Conservation (phyloP, 2,113 vertebrate species). For the Meleagris gallopavo region DNA sequence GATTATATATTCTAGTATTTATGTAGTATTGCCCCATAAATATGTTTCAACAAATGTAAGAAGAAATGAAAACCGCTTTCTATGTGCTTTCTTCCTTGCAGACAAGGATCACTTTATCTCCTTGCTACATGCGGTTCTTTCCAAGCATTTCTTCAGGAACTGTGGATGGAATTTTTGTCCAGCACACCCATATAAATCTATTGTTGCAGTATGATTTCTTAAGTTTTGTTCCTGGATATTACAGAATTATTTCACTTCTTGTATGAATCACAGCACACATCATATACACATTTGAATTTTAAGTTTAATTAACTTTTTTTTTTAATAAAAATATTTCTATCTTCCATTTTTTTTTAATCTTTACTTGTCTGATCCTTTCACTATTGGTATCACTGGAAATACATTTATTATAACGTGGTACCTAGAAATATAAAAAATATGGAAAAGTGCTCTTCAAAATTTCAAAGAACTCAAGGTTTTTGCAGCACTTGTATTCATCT, state of each 20-base stretch:
- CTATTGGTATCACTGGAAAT: neutral
- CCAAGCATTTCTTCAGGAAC: neutral
- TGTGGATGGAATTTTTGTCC: neutral
- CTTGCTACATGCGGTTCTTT: neutral
- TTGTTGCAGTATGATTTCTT: neutral
- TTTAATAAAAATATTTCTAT: neutral
- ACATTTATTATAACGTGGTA: neutral
- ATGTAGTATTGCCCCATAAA: neutral
- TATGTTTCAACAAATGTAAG: neutral
- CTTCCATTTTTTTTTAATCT: neutral
- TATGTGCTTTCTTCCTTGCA: neutral
- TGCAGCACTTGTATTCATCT: neutral
- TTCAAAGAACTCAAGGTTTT: neutral
- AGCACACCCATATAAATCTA: neutral
- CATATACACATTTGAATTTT: neutral
- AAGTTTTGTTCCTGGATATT: neutral
- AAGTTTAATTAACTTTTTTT: neutral
- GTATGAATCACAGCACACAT: neutral
- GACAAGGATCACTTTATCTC: neutral
- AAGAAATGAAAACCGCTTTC: neutral
- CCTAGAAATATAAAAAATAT: neutral
- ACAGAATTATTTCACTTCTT: neutral
- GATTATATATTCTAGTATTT: neutral
- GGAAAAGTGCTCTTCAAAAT: neutral
- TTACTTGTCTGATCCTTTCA: neutral